Evolutionary conservation across 2,888 invertebrate genomes (phyloP).

Genomic region (Drosophila ochracea): DNA sequence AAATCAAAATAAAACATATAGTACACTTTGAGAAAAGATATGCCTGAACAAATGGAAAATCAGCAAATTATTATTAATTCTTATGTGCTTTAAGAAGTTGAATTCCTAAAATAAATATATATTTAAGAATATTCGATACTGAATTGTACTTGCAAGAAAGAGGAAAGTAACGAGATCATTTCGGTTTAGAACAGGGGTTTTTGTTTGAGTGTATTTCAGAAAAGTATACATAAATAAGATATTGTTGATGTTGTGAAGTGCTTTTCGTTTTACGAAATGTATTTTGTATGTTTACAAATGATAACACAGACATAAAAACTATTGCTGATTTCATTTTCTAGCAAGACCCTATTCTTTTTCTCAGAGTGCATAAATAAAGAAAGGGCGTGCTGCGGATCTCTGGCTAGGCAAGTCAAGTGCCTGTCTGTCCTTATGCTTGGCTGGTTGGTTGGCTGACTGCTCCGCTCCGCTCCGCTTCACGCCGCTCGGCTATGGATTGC

Average conservation of each 20-base stretch:
- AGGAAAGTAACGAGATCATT: not conserved
- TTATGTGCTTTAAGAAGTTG: not conserved
- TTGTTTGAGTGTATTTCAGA: not conserved
- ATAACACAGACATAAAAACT: not conserved
- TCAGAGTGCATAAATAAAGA: slow-evolving; percentile 10
- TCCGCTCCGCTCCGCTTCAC: not conserved
- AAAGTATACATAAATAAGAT: too few species aligned
- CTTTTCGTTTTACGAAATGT: not conserved
- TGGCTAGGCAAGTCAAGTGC: slow-evolving; percentile 65
- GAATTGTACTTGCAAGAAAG: not conserved
- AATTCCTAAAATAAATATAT: not conserved
- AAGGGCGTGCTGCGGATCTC: slow-evolving; percentile 46
- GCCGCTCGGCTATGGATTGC: slow-evolving; percentile 13
- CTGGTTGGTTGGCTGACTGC: slow-evolving; percentile 20
- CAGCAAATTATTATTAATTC: not conserved
- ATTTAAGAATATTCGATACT: not conserved
- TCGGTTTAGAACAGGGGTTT: not conserved
- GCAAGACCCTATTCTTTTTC: not conserved
- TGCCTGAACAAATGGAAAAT: not conserved
- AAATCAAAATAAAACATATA: slow-evolving; percentile 8
- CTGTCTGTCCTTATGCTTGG: slow-evolving; percentile 31
- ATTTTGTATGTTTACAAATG: not conserved
- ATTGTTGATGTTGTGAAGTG: not conserved
- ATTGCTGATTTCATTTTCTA: not conserved
- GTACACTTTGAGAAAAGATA: not conserved